These are phyloP conservation scores for Eristalis pertinax DNA, from an alignment of 2,888 invertebrate genomes.

Conservation along the genomic window DNA sequence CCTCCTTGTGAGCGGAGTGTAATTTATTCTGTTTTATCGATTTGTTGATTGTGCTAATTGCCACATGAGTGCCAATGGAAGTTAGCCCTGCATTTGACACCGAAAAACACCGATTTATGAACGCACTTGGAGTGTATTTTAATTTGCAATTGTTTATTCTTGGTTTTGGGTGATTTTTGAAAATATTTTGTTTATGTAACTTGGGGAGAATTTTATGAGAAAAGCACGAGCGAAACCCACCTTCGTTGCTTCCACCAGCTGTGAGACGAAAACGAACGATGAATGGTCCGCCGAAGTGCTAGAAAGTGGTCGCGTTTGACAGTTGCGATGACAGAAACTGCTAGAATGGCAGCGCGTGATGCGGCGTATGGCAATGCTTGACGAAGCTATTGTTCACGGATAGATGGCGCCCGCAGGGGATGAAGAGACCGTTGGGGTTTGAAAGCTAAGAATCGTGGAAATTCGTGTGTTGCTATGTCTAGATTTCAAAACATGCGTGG, in stretches of 20 bases:
- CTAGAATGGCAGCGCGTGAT: constrained; percentile 36
- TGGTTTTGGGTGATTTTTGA: neutral
- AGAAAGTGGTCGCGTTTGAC: constrained; percentile 35
- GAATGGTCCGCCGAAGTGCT: constrained; percentile 41
- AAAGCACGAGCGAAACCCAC: constrained; percentile 48
- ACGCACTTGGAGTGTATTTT: neutral
- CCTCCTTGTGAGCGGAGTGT: neutral
- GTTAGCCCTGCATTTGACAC: constrained; percentile 35
- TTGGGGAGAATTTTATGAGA: constrained; percentile 5
- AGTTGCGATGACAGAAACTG: constrained; percentile 48
- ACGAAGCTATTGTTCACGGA: neutral
- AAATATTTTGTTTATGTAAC: constrained; percentile 65
- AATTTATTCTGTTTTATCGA: constrained; percentile 24
- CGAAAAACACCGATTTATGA: neutral
- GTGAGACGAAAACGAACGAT: constrained; percentile 65
- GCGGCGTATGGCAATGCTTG: constrained; percentile 30
- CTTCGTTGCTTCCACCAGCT: constrained; percentile 62
- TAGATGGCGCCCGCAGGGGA: neutral
- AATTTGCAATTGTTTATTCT: neutral
- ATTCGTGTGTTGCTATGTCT: neutral
- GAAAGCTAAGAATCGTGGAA: neutral
- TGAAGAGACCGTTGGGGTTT: neutral
- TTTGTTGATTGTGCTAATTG: constrained; percentile 4
- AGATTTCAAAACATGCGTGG: too few relatives aligned
- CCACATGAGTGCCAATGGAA: constrained; percentile 3